Evolutionary conservation across 2,888 invertebrate genomes (phyloP).

Genomic region (Lingula anatina): DNA sequence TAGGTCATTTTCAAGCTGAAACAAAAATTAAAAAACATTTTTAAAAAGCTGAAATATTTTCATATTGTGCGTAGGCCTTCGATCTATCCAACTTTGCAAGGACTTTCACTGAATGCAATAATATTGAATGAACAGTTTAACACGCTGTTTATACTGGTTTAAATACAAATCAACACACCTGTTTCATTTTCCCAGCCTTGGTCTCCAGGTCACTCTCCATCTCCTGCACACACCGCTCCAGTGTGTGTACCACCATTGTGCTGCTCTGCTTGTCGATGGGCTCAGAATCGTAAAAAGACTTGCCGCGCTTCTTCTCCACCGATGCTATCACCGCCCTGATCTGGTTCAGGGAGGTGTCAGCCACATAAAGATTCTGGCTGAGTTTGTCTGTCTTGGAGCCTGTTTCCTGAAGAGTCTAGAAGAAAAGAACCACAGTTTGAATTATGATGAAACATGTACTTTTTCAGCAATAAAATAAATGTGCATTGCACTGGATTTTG

Average conservation of each 20-base stretch:
- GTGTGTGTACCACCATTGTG: slow-evolving; percentile 32
- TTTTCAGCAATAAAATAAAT: too few relatives aligned
- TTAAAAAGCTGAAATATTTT: too few relatives aligned
- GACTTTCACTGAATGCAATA: too few relatives aligned
- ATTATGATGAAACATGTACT: too few relatives aligned
- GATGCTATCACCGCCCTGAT: slow-evolving; percentile 29
- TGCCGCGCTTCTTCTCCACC: slow-evolving; percentile 29
- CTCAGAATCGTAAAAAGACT: slow-evolving; percentile 34
- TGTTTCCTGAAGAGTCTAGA: slow-evolving; percentile 26
- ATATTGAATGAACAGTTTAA: neutral
- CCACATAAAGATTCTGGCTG: slow-evolving; percentile 23
- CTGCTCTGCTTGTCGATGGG: slow-evolving; percentile 28
- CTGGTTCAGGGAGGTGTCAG: slow-evolving; percentile 31
- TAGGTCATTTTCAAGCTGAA: slow-evolving; percentile 30
- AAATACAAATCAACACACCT: slow-evolving; percentile 17
- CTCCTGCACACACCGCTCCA: slow-evolving; percentile 39
- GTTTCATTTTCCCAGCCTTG: slow-evolving; percentile 19
- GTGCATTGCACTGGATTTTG: too few relatives aligned
- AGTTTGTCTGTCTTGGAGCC: slow-evolving; percentile 23
- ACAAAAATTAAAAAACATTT: too few relatives aligned
- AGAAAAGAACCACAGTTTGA: neutral
- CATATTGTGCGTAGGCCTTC: too few relatives aligned
- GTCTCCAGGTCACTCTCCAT: slow-evolving; percentile 24
- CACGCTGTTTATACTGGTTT: neutral
- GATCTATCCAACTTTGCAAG: too few relatives aligned